Evolutionary conservation across 2,888 invertebrate genomes (phyloP).

Genomic region (Cosmia pyralina): DNA sequence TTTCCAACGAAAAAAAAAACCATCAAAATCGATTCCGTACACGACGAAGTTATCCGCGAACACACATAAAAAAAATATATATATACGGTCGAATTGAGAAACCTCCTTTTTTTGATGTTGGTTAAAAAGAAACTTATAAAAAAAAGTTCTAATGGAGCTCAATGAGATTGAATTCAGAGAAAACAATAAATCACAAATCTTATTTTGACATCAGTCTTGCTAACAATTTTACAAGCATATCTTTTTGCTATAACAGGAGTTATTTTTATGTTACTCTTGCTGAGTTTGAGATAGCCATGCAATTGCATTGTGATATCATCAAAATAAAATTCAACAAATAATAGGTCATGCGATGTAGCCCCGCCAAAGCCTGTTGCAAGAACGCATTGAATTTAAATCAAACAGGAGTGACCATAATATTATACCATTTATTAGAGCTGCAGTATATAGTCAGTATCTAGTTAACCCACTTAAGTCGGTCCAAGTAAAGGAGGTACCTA

Average conservation of each 20-base stretch:
- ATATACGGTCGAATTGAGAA: too few species aligned
- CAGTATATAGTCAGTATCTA: background rate
- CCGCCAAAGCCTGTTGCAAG: conserved; percentile 3
- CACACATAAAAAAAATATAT: too few species aligned
- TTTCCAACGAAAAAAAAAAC: too few species aligned
- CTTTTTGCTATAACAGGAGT: background rate
- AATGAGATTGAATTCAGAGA: background rate
- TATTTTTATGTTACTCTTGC: background rate
- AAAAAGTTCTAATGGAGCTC: too few species aligned
- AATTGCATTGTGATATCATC: background rate
- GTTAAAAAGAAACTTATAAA: too few species aligned
- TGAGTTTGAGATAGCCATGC: background rate
- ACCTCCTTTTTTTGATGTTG: too few species aligned
- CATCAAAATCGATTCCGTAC: too few species aligned
- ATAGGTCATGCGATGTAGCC: background rate
- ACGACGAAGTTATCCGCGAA: too few species aligned
- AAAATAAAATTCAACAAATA: background rate
- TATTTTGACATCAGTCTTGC: background rate
- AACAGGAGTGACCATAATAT: conserved; percentile 18
- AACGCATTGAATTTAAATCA: conserved; percentile 3
- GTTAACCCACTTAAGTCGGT: conserved; percentile 3
- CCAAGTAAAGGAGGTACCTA: conserved; percentile 11
- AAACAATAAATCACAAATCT: too few species aligned
- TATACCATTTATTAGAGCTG: background rate
- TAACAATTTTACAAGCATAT: background rate